Evolutionary conservation across 1,140 invertebrate species (phyloP).

Genomic region (Drosophila ohnishii): DNA sequence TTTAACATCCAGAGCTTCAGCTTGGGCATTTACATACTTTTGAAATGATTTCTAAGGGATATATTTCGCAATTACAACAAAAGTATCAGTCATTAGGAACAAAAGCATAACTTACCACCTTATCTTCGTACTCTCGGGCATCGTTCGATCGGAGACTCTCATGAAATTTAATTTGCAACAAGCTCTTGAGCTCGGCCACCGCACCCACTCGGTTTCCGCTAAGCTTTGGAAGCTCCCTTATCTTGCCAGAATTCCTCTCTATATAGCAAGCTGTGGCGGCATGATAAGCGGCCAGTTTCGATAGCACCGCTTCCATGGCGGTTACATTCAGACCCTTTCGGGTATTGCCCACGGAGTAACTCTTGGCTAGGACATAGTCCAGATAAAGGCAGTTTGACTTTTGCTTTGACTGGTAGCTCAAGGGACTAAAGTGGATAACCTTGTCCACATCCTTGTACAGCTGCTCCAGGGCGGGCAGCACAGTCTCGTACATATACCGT

Average conservation of each 20-base stretch:
- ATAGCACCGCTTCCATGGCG: slow-evolving; percentile 83
- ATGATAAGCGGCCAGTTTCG: slow-evolving; percentile 85
- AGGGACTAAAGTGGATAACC: slow-evolving; percentile 21
- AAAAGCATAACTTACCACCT: slow-evolving; percentile 54
- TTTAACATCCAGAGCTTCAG: slow-evolving; percentile 8
- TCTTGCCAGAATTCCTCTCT: slow-evolving; percentile 23
- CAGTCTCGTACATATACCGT: slow-evolving; percentile 35
- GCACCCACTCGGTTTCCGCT: no score
- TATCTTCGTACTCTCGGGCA: slow-evolving; percentile 54
- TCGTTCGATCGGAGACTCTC: slow-evolving; percentile 59
- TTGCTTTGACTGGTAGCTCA: not conserved
- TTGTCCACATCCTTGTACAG: slow-evolving; percentile 36
- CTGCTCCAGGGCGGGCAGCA: slow-evolving; percentile 44
- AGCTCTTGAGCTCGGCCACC: slow-evolving; percentile 19
- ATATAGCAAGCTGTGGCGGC: slow-evolving; percentile 83
- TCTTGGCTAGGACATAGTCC: slow-evolving; percentile 50
- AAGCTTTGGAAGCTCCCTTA: slow-evolving; percentile 43
- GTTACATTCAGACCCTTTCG: slow-evolving; percentile 83
- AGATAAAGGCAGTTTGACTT: slow-evolving; percentile 35
- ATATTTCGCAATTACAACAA: not conserved
- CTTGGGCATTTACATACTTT: slow-evolving; percentile 13
- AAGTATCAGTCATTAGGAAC: not conserved
- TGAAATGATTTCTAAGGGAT: slow-evolving; percentile 59
- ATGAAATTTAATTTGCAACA: slow-evolving; percentile 46
- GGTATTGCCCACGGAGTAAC: slow-evolving; percentile 39